Evolutionary conservation across 2,797 vertebrate species (phyloP), one percentile per base, ranked within the genome.

Genomic region (Allobates femoralis): DNA sequence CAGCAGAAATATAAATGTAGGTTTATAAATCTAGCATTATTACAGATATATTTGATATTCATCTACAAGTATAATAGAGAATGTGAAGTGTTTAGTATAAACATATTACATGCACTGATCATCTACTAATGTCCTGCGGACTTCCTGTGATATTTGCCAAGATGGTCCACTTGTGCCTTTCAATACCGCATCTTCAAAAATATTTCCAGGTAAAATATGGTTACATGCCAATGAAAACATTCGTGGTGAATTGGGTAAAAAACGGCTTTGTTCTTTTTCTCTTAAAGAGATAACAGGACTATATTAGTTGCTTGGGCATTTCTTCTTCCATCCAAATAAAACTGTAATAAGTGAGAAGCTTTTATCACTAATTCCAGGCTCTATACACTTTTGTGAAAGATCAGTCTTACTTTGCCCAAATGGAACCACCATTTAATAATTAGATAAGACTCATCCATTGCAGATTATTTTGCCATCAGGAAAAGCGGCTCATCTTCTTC

Each of bases 401-500:
- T 89, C 80, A 89, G 81, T 82, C 64, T 81, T 62, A 37, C 90
- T 79, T 76, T 82, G 84, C 84, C 21, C 3, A 76, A 87, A 78
- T 87, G 83, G 85, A 77, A 89, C 88, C 90, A 73, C 78, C 86
- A 69, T 81, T 67, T 30, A 85, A 67, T 83, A 87, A 75, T 90
- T 81, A 91, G 85, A 79, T 86, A 90, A 86, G 88, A 91, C 41
- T 51, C 26, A 79, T 88, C 84, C 90, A 88, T 21, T 90, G 90
- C n/a, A 28, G 66, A 69, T 84, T 87, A 76, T 50, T 76, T 66
- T 71, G 64, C 89, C 79, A 90, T 67, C 88, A 89, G 84, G 64
- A 89, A 74, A 37, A 80, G 89, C 88, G 83, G 85, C 77, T 89
- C 85, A 87, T 90, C 90, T 89, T 91, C 90, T 88, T 90, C 91